A percentile compares a stretch with the other conserved stretches of the same genome.
Conservation (phyloP, 2,797 vertebrate species). For the Phalloptychus januarius region DNA sequence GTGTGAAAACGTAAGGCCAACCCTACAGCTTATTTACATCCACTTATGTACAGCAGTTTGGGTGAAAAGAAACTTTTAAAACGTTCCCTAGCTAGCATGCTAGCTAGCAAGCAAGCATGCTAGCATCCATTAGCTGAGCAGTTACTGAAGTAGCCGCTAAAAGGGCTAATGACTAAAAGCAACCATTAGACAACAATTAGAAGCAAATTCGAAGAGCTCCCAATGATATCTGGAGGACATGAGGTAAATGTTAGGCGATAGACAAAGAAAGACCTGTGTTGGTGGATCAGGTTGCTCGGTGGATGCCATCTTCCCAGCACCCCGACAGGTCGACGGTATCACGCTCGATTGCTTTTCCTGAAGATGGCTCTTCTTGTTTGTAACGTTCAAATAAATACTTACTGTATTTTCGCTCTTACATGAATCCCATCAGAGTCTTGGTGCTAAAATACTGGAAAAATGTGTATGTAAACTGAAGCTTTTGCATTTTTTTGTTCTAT, state of each 20-base stretch:
- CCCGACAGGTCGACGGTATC: slow-evolving; percentile 53
- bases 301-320: slow-evolving; percentile 89
- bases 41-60: slow-evolving; percentile 23
- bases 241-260: slow-evolving; percentile 1
- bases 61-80: slow-evolving; percentile 53
- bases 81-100: slow-evolving; percentile 51
- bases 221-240: neutral
- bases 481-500: no score
- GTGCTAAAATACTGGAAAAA: neutral
- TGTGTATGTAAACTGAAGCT: no score
- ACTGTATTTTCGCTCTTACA: neutral
- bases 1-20: neutral
- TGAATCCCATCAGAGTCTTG: neutral
- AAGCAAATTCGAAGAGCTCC: neutral
- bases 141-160: neutral
- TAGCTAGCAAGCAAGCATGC: slow-evolving; percentile 64
- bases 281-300: slow-evolving; percentile 87
- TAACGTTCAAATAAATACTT: neutral
- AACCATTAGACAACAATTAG: neutral
- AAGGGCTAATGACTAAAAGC: no score
- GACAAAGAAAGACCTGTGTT: slow-evolving; percentile 82
- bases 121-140: slow-evolving; percentile 31
- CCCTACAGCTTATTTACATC: neutral
- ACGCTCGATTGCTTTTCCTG: slow-evolving; percentile 69
- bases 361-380: neutral